phyloP scores from a whole-genome alignment of 2,888 invertebrate genomes.

The Pyrrhosoma nymphula region DNA sequence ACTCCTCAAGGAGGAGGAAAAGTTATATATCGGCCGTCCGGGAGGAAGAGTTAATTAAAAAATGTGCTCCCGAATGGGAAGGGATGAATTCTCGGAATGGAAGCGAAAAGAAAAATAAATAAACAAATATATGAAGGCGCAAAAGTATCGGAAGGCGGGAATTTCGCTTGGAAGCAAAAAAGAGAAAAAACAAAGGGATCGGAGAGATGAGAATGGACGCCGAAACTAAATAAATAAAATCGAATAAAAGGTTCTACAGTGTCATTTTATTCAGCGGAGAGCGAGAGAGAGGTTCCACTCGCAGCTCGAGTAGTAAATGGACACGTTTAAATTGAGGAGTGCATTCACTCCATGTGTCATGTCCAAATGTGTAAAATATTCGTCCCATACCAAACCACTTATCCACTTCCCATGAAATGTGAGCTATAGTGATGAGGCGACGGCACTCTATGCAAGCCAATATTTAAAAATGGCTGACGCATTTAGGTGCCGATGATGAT shows the following conservation, averaged over 20 bases:
- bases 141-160: background rate
- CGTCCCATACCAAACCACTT: no score
- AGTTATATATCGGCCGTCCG: background rate
- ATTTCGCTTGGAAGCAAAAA: background rate
- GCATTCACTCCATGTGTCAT: background rate
- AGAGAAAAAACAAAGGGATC: background rate
- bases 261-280: background rate
- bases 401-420: background rate
- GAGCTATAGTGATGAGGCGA: background rate
- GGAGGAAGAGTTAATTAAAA: constrained; percentile 22
- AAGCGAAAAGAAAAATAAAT: background rate
- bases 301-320: background rate
- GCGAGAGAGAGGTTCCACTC: background rate
- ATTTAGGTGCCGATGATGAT: no score
- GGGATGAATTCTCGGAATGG: constrained; percentile 22
- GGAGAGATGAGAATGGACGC: background rate
- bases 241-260: background rate
- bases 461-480: no score
- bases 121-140: background rate
- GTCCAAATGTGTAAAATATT: background rate
- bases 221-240: background rate
- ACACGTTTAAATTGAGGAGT: background rate
- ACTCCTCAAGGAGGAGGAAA: background rate
- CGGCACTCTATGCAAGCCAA: no score
- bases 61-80: background rate